Evolutionary conservation across 2,113 vertebrate genomes (phyloP).

Genomic region (Zonotrichia leucophrys): DNA sequence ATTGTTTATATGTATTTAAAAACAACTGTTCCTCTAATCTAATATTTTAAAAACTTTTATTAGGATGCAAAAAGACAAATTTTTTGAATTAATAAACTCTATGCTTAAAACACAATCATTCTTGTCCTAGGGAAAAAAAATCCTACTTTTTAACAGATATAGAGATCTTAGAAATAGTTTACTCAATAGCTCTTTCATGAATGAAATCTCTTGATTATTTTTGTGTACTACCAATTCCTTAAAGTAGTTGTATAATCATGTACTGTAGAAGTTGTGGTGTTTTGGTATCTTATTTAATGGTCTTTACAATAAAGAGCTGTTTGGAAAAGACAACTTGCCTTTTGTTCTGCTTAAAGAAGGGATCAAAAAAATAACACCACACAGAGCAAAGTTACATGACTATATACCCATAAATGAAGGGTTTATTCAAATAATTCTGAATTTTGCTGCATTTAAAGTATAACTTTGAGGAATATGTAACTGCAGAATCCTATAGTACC

Average conservation of each 20-base stretch:
- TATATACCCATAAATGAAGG: background rate
- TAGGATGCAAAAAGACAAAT: background rate
- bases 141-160: background rate
- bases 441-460: background rate
- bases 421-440: background rate
- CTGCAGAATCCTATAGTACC: background rate
- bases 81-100: background rate
- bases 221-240: background rate
- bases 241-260: background rate
- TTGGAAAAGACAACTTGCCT: background rate
- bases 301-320: constrained; percentile 36
- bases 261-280: background rate
- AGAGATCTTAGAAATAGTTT: background rate
- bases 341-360: background rate
- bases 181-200: background rate
- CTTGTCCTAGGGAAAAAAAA: background rate
- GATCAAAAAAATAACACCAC: background rate
- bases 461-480: background rate
- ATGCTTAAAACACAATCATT: background rate
- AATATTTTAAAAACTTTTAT: background rate
- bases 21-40: background rate
- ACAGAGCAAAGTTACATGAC: background rate
- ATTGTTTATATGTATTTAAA: background rate
- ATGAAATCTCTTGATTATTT: background rate
- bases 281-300: background rate